Conservation (phyloP, 37 sponge, comb jelly and placozoan species). For the Chondrilla cf. caribensis region DNA sequence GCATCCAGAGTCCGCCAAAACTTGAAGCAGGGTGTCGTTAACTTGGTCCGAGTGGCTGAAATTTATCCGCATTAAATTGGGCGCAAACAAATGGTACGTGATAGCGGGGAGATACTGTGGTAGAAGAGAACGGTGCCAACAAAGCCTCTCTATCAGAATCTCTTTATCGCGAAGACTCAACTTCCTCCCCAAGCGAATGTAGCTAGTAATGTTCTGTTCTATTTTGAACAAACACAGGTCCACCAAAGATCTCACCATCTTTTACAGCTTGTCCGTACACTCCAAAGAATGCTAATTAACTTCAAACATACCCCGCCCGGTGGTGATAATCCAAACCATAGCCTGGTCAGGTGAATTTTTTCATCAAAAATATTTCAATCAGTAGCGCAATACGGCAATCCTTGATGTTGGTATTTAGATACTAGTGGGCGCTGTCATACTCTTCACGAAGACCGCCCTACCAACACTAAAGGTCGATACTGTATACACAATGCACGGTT, state of each 20-base stretch:
- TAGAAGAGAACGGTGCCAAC: slow-evolving; percentile 61
- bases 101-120: slow-evolving; percentile 36
- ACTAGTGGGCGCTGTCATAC: too few species aligned
- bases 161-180: slow-evolving; percentile 65
- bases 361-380: too few species aligned
- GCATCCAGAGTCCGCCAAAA: slow-evolving; percentile 51
- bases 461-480: too few species aligned
- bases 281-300: too few species aligned
- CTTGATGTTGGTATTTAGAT: too few species aligned
- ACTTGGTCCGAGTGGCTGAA: slow-evolving; percentile 61
- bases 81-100: slow-evolving; percentile 65
- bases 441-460: too few species aligned
- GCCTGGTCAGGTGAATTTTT: too few species aligned
- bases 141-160: slow-evolving; percentile 74
- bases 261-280: too few species aligned
- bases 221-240: slow-evolving; percentile 64
- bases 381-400: too few species aligned
- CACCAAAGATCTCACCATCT: slow-evolving; percentile 65
- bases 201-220: slow-evolving; percentile 34
- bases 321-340: too few species aligned
- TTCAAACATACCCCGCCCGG: too few species aligned
- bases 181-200: slow-evolving; percentile 43
- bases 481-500: too few species aligned
- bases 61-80: slow-evolving; percentile 52
- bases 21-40: slow-evolving; percentile 51